Evolutionary conservation across 2,113 vertebrate species (phyloP).

Genomic region (Rynchops niger): DNA sequence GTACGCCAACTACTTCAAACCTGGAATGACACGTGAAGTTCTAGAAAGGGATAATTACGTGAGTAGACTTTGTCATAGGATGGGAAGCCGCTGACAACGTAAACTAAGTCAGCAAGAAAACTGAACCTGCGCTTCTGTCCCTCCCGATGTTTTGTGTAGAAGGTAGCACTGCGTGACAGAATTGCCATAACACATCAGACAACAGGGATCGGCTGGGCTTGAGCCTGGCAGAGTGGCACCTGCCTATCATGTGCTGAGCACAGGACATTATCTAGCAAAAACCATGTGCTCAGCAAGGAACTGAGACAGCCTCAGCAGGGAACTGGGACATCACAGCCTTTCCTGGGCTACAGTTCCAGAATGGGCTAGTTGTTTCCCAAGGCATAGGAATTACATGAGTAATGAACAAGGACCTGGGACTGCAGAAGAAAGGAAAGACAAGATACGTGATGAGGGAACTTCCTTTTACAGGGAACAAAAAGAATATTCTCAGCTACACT

Average conservation of each 20-base stretch:
- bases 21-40: neutral
- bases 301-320: neutral
- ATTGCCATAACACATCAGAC: accelerated
- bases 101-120: neutral
- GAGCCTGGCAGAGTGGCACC: neutral
- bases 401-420: neutral
- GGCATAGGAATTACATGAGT: neutral
- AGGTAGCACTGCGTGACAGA: neutral
- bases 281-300: neutral
- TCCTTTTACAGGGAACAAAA: neutral
- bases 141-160: neutral
- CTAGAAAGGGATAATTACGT: neutral
- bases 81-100: neutral
- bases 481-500: neutral
- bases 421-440: neutral
- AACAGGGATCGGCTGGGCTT: neutral
- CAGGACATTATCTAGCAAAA: neutral
- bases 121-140: neutral
- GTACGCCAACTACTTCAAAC: neutral
- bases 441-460: neutral
- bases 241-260: neutral
- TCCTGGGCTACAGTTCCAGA: neutral
- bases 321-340: neutral
- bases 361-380: neutral
- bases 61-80: neutral